Percentiles rank a stretch among this genome's conserved stretches.
Evolutionary conservation across 2,113 vertebrate species (phyloP).

Genomic region (Corythaeola cristata): DNA sequence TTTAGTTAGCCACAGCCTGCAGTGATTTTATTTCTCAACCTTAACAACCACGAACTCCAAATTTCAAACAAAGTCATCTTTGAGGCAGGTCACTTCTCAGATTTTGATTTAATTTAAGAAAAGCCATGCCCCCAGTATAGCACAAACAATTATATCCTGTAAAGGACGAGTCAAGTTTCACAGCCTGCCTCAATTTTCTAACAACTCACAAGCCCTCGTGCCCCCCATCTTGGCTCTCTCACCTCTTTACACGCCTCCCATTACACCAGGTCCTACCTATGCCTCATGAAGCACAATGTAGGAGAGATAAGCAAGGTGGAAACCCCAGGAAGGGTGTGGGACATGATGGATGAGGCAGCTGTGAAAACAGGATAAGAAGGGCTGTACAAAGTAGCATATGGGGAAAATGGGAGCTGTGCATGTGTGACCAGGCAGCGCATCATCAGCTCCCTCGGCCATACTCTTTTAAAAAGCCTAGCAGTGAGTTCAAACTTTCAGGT

Average conservation of each 20-base stretch:
- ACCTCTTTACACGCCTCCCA: neutral
- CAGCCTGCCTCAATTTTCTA: neutral
- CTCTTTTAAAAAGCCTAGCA: neutral
- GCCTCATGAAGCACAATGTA: rapidly evolving
- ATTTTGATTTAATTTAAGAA: neutral
- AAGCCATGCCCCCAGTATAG: neutral
- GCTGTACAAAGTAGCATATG: neutral
- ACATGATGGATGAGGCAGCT: neutral
- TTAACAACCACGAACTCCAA: neutral
- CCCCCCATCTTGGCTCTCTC: neutral
- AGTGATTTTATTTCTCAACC: neutral
- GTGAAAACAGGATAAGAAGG: neutral
- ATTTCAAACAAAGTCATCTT: neutral
- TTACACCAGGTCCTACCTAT: neutral
- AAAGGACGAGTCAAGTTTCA: neutral
- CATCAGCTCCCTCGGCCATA: neutral
- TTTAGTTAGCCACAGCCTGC: neutral
- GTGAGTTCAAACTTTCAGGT: neutral
- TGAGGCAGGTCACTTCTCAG: neutral
- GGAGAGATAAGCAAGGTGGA: neutral
- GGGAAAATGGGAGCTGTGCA: neutral
- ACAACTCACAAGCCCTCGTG: neutral
- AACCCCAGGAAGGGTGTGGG: neutral
- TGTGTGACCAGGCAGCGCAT: neutral
- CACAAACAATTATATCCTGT: neutral